Evolutionary conservation across 2,888 invertebrate genomes (phyloP), one percentile per base, ranked within the genome.

Genomic region (Corbicula japonica): DNA sequence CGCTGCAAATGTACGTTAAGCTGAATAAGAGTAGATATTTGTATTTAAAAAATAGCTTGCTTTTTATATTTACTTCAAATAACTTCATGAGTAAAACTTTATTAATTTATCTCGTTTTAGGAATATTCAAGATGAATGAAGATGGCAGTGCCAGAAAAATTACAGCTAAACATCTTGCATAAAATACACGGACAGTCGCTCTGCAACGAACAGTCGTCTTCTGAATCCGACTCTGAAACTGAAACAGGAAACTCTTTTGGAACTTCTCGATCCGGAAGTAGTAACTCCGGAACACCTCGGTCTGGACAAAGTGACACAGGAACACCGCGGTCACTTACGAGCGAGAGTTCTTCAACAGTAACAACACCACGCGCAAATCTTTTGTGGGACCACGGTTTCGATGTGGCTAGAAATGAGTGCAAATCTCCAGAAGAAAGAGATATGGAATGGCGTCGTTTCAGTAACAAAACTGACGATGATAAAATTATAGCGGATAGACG

Each of bases 391-490:
- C 80, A 80, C 56, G 74, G 73, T 32, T 80, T 68, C 35, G 80
- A 80, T 54, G 62, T 76, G 8, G 56, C 65, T 21, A 69, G 69
- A 44, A 23, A 10, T 38, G 52, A 61, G 30, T 21, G 26, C 0
- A 63, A 46, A 54, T 48, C 48, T 18, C 60, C 60, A 21, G 73
- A 65, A 8, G 69, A 70, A 54, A 52, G 80, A 12, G 77, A 71
- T 35, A 1, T n/a, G 1, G 76, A 83, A 56, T 79, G 82, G 79
- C 38, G 68, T 46, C 32, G 54, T 32, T 75, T 76, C 41, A 72
- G 74, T 38, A 75, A 75, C 38, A 73, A 69, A 76, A 83, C 79
- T 34, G 79, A 79, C 32, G 83, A 83, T 52, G 83, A 83, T 34
- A 83, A 83, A 52, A 34, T 83, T 2, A 56, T 61, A n/a, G 79